Evolutionary conservation across 2,888 invertebrate genomes (phyloP).

Genomic region (Torymus tubicola): DNA sequence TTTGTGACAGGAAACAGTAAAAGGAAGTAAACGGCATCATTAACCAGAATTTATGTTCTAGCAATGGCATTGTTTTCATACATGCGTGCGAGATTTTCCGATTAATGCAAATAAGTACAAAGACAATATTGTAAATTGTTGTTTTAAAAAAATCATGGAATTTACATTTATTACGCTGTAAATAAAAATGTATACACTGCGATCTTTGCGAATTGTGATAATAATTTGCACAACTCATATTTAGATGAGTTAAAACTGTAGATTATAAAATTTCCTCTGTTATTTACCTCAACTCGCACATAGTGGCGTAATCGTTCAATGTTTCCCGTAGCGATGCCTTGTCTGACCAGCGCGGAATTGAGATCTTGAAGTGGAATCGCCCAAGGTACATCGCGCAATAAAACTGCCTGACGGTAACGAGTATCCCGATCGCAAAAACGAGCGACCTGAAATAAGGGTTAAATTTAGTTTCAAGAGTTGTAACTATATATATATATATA

Average conservation of each 20-base stretch:
- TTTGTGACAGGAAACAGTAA: no score
- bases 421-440: conserved; percentile 75
- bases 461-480: no score
- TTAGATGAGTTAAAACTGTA: not conserved
- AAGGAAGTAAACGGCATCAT: no score
- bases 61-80: no score
- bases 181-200: not conserved
- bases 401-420: conserved; percentile 74
- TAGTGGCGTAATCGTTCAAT: conserved; percentile 75
- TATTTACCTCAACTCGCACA: conserved; percentile 75
- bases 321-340: conserved; percentile 75
- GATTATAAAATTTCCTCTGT: conserved; percentile 7
- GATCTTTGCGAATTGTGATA: no score
- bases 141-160: not conserved
- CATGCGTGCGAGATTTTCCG: no score
- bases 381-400: conserved; percentile 78
- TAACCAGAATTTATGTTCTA: no score
- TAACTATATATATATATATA: no score
- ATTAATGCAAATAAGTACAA: no score
- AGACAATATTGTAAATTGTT: no score
- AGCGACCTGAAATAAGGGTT: conserved; percentile 68
- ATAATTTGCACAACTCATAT: no score
- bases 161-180: not conserved
- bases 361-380: conserved; percentile 77
- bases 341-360: conserved; percentile 75